Evolutionary conservation across 2,888 invertebrate species (phyloP).

Genomic region (Tachina lurida): DNA sequence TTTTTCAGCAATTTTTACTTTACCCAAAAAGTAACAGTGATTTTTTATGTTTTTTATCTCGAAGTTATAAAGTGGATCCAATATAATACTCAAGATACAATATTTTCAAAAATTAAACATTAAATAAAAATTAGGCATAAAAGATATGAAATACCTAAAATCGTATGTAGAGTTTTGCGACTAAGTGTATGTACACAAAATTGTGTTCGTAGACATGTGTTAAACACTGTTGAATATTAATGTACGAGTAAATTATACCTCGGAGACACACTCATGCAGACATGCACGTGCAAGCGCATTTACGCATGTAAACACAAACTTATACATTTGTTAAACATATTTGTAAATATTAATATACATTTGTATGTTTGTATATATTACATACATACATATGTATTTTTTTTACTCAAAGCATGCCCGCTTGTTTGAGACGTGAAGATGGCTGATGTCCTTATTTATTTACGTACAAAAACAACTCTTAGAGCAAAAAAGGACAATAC

Average conservation of each 20-base stretch:
- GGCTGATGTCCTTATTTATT: constrained; percentile 24
- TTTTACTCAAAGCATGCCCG: too few relatives aligned
- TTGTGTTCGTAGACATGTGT: constrained; percentile 3
- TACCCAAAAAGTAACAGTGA: too few relatives aligned
- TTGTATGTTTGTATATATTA: not conserved
- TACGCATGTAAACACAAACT: not conserved
- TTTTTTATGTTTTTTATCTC: too few relatives aligned
- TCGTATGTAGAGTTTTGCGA: too few relatives aligned
- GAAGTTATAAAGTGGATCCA: too few relatives aligned
- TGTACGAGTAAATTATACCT: constrained; percentile 59
- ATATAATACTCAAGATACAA: too few relatives aligned
- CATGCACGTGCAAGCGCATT: not conserved
- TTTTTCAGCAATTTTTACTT: too few relatives aligned
- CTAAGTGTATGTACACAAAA: too few relatives aligned
- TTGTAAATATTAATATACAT: constrained; percentile 28
- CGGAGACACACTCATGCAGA: constrained; percentile 24
- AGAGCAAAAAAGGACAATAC: constrained; percentile 11
- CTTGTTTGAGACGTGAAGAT: not conserved
- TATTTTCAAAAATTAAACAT: too few relatives aligned
- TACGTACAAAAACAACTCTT: not conserved
- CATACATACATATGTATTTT: not conserved
- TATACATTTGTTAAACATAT: constrained; percentile 33
- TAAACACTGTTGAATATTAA: constrained; percentile 71
- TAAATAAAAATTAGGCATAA: too few relatives aligned
- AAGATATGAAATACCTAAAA: too few relatives aligned